Percentiles rank a stretch among this genome's conserved stretches.
Evolutionary conservation across 2,888 invertebrate species (phyloP).

Genomic region (Scaptomyza parva): DNA sequence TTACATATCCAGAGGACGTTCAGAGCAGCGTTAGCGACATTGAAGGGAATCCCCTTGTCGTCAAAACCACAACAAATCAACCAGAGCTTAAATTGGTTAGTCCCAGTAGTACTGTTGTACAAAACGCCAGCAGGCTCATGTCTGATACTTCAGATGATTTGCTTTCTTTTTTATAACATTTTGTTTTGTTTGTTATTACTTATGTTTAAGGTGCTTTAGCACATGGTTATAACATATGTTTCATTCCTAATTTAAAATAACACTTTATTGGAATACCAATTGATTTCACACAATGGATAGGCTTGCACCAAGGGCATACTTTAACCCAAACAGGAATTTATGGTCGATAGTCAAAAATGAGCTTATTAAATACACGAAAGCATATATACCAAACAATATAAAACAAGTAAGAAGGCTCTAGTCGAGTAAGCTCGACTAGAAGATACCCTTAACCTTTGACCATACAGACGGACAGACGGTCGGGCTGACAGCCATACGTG

Average conservation of each 20-base stretch:
- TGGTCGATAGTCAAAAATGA: too few relatives aligned
- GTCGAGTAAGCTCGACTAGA: too few relatives aligned
- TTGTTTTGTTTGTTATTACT: conserved; percentile 4
- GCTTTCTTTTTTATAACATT: conserved; percentile 34
- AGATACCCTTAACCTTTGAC: too few relatives aligned
- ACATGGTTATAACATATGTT: not conserved
- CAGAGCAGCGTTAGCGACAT: not conserved
- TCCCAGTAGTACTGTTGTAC: not conserved
- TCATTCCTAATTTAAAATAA: conserved; percentile 5
- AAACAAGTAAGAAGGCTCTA: too few relatives aligned
- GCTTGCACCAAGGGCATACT: not conserved
- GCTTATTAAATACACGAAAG: too few relatives aligned
- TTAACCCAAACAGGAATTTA: not conserved
- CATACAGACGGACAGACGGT: too few relatives aligned
- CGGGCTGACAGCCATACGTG: too few relatives aligned
- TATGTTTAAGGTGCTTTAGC: not conserved
- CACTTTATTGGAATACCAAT: not conserved
- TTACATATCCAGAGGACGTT: not conserved
- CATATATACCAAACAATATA: too few relatives aligned
- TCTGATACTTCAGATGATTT: conserved; percentile 66
- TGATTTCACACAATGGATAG: not conserved
- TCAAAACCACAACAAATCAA: not conserved
- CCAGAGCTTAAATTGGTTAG: not conserved
- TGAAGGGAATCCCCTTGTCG: not conserved
- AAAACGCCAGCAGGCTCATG: conserved; percentile 22